Percentiles rank a stretch among this genome's conserved stretches.
Conservation (phyloP, 2,113 vertebrate species). For the Pimephales promelas region DNA sequence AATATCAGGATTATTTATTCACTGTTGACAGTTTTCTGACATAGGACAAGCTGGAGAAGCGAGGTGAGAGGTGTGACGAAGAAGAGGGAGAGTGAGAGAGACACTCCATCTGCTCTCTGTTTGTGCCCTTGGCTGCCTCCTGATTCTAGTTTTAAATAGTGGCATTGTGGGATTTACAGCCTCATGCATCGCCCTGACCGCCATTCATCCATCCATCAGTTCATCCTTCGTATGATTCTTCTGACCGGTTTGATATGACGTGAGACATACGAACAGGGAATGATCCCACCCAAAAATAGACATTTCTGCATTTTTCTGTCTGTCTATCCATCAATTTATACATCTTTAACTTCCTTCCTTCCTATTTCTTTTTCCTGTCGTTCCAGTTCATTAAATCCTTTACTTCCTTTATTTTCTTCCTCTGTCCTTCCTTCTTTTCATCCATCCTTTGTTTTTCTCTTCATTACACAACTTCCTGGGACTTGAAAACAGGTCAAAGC, state of each 20-base stretch:
- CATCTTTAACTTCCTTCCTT: not conserved
- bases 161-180: slow-evolving; percentile 41
- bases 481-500: not conserved
- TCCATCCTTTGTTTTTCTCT: not conserved
- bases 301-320: not conserved
- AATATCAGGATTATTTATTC: slow-evolving; percentile 46
- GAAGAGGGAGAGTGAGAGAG: slow-evolving; percentile 26
- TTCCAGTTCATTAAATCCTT: not conserved
- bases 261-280: not conserved
- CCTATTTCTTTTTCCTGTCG: no score
- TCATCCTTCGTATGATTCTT: not conserved
- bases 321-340: not conserved
- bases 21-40: slow-evolving; percentile 51
- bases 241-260: not conserved
- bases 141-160: slow-evolving; percentile 43
- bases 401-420: no score
- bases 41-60: slow-evolving; percentile 14
- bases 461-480: not conserved
- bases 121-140: slow-evolving; percentile 48
- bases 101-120: slow-evolving; percentile 54
- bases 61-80: slow-evolving; percentile 22
- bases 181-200: slow-evolving; percentile 10
- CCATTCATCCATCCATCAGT: slow-evolving; percentile 5
- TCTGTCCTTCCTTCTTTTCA: not conserved
- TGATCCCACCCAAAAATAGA: not conserved